Percentiles rank a stretch among this genome's conserved stretches.
phyloP scores from a whole-genome alignment of 1,140 invertebrate genomes.

The honey bee (Apis mellifera) region DNA sequence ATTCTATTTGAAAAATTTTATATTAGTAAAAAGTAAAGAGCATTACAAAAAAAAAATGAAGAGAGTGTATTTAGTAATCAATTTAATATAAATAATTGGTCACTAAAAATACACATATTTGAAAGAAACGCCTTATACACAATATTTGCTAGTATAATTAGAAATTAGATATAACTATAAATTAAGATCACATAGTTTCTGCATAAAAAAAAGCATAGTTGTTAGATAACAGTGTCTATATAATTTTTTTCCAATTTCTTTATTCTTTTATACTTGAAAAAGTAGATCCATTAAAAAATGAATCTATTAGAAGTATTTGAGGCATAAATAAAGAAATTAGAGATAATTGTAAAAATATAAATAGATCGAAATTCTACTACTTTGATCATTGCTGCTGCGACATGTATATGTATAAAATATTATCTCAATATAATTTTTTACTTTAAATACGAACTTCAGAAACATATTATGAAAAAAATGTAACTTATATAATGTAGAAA shows the following conservation, averaged over 20 bases:
- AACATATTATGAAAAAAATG: constrained; percentile 20
- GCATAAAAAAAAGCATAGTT: constrained; percentile 14
- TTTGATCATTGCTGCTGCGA: constrained; percentile 44
- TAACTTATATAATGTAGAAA: constrained; percentile 41
- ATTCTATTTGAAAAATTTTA: constrained; percentile 18
- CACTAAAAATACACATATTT: constrained; percentile 20
- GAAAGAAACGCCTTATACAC: constrained; percentile 38
- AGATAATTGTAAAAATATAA: constrained; percentile 46
- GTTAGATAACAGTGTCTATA: constrained; percentile 28
- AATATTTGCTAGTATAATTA: constrained; percentile 46
- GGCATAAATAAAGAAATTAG: constrained; percentile 1
- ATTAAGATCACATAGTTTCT: constrained; percentile 32
- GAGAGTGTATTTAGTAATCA: constrained; percentile 40
- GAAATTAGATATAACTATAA: constrained; percentile 23
- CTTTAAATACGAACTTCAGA: constrained; percentile 21
- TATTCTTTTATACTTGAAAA: constrained; percentile 27
- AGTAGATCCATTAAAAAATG: not conserved
- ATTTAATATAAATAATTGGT: constrained; percentile 46
- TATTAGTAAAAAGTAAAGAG: constrained; percentile 13
- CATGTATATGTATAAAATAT: constrained; percentile 39
- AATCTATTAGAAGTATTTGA: not conserved
- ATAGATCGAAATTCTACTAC: constrained; percentile 24
- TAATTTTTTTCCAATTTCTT: constrained; percentile 17
- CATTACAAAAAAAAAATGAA: constrained; percentile 9
- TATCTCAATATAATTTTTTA: constrained; percentile 40